A percentile compares a stretch with the other conserved stretches of the same genome.
Evolutionary conservation across 92 coral and sea anemone genomes (phyloP).

Genomic region (Hydrozoanthus gracilis): DNA sequence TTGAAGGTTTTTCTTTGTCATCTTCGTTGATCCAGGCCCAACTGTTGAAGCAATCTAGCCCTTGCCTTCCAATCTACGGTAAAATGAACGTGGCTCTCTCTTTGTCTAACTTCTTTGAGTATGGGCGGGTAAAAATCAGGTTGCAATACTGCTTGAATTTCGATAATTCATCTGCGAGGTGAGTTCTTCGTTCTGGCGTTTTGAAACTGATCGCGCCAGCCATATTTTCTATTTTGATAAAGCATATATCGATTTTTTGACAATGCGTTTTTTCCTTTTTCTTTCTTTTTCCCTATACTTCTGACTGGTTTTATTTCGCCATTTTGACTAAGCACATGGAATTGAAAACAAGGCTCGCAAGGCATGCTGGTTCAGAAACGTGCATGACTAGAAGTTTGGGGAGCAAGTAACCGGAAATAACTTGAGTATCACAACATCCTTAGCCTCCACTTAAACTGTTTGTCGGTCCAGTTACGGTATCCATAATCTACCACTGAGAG

Average conservation of each 20-base stretch:
- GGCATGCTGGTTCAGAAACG: too few species aligned
- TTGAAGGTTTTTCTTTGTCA: conserved; percentile 56
- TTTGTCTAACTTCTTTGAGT: conserved; percentile 32
- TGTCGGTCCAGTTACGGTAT: too few species aligned
- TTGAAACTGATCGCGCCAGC: conserved; percentile 20
- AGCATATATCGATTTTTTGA: background rate
- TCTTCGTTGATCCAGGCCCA: conserved; percentile 51
- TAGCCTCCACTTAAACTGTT: too few species aligned
- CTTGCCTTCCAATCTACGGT: conserved; percentile 56
- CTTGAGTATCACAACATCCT: too few species aligned
- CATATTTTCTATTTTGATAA: background rate
- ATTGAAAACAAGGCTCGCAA: too few species aligned
- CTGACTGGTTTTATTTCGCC: too few species aligned
- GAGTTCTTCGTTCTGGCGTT: conserved; percentile 49
- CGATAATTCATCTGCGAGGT: conserved; percentile 44
- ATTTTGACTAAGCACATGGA: too few species aligned
- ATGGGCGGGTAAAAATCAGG: conserved; percentile 57
- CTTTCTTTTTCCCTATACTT: too few species aligned
- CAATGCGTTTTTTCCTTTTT: background rate
- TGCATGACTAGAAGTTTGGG: too few species aligned
- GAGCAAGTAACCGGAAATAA: too few species aligned
- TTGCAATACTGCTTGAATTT: conserved; percentile 59
- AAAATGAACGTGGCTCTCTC: background rate
- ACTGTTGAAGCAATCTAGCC: conserved; percentile 50
- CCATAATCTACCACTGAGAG: too few species aligned